Conservation (phyloP, 2,113 vertebrate species). For the Pongo pygmaeus region DNA sequence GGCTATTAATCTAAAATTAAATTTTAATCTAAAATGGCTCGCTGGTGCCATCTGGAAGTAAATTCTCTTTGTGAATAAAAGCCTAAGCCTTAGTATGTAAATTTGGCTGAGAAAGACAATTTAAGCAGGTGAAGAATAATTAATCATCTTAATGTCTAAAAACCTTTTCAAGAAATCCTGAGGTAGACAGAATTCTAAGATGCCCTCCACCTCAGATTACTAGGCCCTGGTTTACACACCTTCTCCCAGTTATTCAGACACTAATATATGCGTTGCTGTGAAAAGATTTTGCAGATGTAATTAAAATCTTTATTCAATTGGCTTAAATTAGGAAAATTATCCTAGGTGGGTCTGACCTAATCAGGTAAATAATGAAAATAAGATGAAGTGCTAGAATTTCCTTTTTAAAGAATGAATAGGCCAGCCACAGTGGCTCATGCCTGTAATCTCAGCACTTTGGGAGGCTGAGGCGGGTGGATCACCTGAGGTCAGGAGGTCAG, state of each 20-base stretch:
- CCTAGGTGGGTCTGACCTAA: neutral
- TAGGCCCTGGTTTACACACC: fast-evolving
- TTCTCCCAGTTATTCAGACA: neutral
- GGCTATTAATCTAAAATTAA: too few relatives aligned
- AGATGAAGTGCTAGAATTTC: neutral
- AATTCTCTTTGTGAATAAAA: neutral
- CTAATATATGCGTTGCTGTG: neutral
- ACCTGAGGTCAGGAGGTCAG: too few relatives aligned
- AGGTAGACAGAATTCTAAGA: neutral
- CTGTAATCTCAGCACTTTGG: too few relatives aligned
- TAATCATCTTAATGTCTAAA: neutral
- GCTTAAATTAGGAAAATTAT: neutral
- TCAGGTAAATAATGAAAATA: neutral
- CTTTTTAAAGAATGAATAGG: neutral
- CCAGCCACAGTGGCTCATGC: too few relatives aligned
- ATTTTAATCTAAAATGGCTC: neutral
- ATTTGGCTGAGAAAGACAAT: neutral
- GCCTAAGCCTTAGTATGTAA: neutral
- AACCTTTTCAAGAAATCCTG: neutral
- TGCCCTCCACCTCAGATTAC: neutral
- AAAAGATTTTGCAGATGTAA: neutral
- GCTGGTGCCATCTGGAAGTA: neutral
- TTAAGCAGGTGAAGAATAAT: neutral
- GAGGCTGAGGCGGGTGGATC: too few relatives aligned
- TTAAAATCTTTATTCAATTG: constrained; percentile 24